Base-by-base conservation (phyloP, 2,888 invertebrate species). In the Aspidiotus rigidus region DNA sequence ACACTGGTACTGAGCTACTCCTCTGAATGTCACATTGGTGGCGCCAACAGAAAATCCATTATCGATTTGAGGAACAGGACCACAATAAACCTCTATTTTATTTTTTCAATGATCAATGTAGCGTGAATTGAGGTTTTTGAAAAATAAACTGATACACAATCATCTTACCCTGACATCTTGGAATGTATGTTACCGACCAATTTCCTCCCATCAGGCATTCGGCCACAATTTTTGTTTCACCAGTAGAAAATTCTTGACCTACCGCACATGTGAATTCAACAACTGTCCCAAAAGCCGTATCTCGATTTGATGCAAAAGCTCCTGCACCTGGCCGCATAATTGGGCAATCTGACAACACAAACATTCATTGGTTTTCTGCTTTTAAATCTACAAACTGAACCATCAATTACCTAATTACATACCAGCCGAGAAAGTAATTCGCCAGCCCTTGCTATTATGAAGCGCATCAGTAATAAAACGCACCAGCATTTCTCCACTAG, bases 41-140 rank as follows among this genome's bases (percentile, higher is more conserved):
- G 96, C 93, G 62, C 92, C 93, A 77, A 93, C 93, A 3, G 95
- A 95, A 79, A 95, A 96, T 62, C 96, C 96, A 78, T 96, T 97
- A 77, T 94, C 93, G 73, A 97, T 97, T 83, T 97, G 97, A 69
- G 96, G 96, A 62, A 97, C 96, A 39, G 96, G 95, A 69, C 95
- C 95, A 78, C 97, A 97, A 78, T 96, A 97, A 28, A 93, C 93
- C 83, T 86, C 87, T 86, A 81, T 67, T 62, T 63, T 6, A n/a
- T n/a, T 40, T 41, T 9, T 7, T 6, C 15, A 7, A 39, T 63
- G 17, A 7, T 9, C 60, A 62, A 9, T 17, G 39, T 60, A 41
- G 7, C 11, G 8, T 53, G 13, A 57, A 40, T 53, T 53, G 39
- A 60, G 7, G 7, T 42, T 9, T 66, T 42, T 5, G 5, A 5